Base-by-base conservation (phyloP, 53 echinoderm and acorn worm genomes). In the Holothuria scabra region DNA sequence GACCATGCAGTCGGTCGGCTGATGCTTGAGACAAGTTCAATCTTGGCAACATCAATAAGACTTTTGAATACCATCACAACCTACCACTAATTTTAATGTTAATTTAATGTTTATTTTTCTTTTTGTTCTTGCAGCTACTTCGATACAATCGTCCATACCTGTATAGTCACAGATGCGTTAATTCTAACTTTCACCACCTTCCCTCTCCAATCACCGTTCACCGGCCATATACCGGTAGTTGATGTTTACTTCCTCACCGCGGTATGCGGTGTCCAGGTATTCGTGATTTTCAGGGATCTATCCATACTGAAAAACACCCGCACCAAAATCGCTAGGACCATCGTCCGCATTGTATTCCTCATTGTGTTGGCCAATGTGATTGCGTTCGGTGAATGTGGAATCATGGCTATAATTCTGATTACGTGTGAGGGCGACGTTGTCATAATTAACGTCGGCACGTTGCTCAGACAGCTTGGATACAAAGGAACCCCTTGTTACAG, bases 291-390 rank as follows among this genome's bases (percentile, higher is more conserved):
- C 46, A 52, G 87, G 22, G 75, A 84, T 20, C 21, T 83, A 20
- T 67, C 80, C 23, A 32, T 93, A 4, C 82, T 89, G 13, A 84
- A 76, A 29, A 63, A 84, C 81, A 57, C 59, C 82, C 79, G 85
- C 59, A 44, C 67, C 55, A 94, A 94, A 59, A 79, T 85, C 76
- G 85, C 90, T 23, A 86, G 80, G 46, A 33, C 93, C 64, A 56
- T 93, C 60, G 82, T 91, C 56, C 86, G 91, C 61, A 72, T 89
- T 30, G 89, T 95, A 56, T 89, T 90, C 84, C 13, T 95, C 41
- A 68, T 90, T 34, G 59, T 87, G 10, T 46, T 85, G 37, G 83
- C 66, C 9, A 89, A 83, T 0, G 91, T 87, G 14, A 60, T 95
- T 14, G 26, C 89, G 0, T 83, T 88, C 6, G 78, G 79, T 28